A percentile compares a stretch with the other conserved stretches of the same genome.
phyloP scores from a whole-genome alignment of 2,113 vertebrate genomes.

The Sardina pilchardus region DNA sequence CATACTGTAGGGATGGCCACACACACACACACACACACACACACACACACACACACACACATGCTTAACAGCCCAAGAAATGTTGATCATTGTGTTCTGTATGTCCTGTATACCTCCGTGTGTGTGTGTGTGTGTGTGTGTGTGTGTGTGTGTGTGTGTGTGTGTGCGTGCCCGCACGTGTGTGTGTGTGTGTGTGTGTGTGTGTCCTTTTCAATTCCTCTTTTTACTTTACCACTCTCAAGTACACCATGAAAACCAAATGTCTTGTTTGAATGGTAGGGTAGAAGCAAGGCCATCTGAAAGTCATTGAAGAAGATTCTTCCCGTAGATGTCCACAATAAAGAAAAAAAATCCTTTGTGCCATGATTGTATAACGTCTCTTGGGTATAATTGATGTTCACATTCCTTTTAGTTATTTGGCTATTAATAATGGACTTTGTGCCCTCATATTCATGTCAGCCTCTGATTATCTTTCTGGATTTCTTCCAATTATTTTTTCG shows the following conservation, averaged over 20 bases:
- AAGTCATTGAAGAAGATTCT: background rate
- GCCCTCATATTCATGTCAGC: background rate
- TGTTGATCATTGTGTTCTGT: too few species aligned
- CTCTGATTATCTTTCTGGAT: background rate
- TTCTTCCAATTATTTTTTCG: background rate
- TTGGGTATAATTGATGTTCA: background rate
- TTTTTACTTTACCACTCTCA: background rate
- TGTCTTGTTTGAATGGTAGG: background rate
- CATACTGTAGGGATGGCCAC: too few species aligned
- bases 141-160: background rate
- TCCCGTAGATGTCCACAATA: background rate
- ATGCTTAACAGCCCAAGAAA: background rate
- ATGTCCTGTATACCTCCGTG: background rate
- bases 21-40: background rate
- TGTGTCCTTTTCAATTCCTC: background rate
- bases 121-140: background rate
- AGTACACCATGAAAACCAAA: background rate
- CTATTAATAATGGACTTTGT: background rate
- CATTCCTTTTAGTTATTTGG: background rate
- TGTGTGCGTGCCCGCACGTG: background rate
- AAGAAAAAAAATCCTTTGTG: background rate
- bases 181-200: background rate
- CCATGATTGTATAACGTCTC: background rate
- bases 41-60: background rate
- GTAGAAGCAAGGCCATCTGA: background rate